Conservation (phyloP, 2,888 invertebrate species). For the Caenorhabditis imperialis region DNA sequence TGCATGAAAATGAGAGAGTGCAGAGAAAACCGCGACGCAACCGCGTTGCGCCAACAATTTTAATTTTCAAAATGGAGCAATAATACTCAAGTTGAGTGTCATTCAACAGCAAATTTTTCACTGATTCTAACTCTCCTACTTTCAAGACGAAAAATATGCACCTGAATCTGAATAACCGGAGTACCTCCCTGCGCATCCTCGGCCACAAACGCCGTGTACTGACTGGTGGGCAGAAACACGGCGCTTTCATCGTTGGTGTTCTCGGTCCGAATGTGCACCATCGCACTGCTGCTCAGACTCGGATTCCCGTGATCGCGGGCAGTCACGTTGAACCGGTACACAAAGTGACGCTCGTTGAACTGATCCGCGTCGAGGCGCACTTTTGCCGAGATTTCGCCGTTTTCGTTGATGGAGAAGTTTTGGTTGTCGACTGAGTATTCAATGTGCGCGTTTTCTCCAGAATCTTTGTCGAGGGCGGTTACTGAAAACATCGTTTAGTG, state of each 20-base stretch:
- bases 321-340: slow-evolving; percentile 79
- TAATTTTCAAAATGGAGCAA: no score
- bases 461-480: slow-evolving; percentile 82
- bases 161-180: slow-evolving; percentile 74
- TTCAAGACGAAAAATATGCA: no score
- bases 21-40: no score
- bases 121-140: no score
- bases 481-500: slow-evolving; percentile 64
- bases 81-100: no score
- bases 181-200: slow-evolving; percentile 77
- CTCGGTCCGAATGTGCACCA: slow-evolving; percentile 79
- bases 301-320: slow-evolving; percentile 79
- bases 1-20: no score
- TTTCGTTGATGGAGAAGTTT: slow-evolving; percentile 95
- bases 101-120: no score
- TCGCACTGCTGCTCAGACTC: slow-evolving; percentile 75
- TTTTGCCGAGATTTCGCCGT: slow-evolving; percentile 92
- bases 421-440: slow-evolving; percentile 91
- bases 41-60: no score
- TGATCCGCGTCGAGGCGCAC: slow-evolving; percentile 90
- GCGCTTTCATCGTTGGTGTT: slow-evolving; percentile 80
- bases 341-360: slow-evolving; percentile 81
- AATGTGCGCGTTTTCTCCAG: slow-evolving; percentile 95
- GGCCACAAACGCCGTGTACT: slow-evolving; percentile 75
- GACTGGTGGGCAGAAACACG: slow-evolving; percentile 72